Conservation (phyloP, 2,113 vertebrate species). For the Sebastes fasciatus region DNA sequence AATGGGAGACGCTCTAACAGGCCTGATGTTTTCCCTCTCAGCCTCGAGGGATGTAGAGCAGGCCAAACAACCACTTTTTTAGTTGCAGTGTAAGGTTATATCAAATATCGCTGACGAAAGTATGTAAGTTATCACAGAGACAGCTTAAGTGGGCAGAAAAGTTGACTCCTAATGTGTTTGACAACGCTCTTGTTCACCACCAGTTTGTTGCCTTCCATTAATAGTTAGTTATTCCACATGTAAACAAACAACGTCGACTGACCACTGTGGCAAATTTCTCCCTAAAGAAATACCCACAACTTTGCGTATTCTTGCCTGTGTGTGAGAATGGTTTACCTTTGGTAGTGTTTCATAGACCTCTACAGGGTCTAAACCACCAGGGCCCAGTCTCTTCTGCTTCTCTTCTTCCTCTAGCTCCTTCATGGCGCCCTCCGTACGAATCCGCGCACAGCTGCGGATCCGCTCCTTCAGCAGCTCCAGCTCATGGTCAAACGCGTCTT, state of each 20-base stretch:
- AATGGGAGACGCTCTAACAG: neutral
- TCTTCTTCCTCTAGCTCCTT: constrained; percentile 91
- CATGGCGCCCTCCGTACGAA: constrained; percentile 86
- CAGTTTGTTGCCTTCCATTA: neutral
- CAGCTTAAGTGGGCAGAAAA: too few relatives aligned
- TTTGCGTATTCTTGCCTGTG: neutral
- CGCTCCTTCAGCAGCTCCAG: constrained; percentile 90
- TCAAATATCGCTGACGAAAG: neutral
- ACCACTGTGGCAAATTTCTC: neutral
- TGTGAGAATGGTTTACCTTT: constrained; percentile 62
- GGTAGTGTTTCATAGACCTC: constrained; percentile 92
- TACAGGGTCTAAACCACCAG: constrained; percentile 90
- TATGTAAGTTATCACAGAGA: too few relatives aligned
- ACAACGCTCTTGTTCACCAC: neutral
- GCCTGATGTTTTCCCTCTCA: constrained; percentile 7
- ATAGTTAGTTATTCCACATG: too few relatives aligned
- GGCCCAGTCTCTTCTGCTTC: constrained; percentile 87
- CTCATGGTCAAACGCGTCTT: constrained; percentile 90
- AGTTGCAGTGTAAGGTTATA: neutral
- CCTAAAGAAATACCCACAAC: neutral
- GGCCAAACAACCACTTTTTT: neutral
- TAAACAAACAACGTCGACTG: too few relatives aligned
- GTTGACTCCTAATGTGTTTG: neutral
- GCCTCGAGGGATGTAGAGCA: neutral
- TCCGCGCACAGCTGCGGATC: constrained; percentile 85